Percentiles rank a stretch among this genome's conserved stretches.
Evolutionary conservation across 2,888 invertebrate species (phyloP).

Genomic region (Trichacis sp.): DNA sequence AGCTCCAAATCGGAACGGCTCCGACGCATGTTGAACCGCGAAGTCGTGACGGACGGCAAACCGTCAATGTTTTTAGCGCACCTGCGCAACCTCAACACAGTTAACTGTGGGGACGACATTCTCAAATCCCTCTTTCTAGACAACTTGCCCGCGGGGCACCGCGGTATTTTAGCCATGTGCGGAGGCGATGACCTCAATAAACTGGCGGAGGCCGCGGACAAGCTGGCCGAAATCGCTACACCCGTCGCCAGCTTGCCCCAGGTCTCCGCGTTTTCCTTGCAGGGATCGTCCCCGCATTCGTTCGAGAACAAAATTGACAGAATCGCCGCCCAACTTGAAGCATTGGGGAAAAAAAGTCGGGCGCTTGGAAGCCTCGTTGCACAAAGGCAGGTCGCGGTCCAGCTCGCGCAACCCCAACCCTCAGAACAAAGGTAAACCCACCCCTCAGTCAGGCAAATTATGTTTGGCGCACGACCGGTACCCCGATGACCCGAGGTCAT

Average conservation of each 20-base stretch:
- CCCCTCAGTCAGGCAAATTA: no score
- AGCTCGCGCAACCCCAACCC: no score
- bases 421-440: no score
- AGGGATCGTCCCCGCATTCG: background rate
- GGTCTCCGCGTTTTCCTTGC: background rate
- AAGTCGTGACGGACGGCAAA: background rate
- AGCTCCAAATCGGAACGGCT: background rate
- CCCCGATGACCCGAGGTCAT: no score
- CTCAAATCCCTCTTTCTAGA: slow-evolving; percentile 10
- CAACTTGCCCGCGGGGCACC: background rate
- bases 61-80: slow-evolving; percentile 7
- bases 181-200: background rate
- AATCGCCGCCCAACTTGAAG: background rate
- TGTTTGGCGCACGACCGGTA: background rate
- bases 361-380: no score
- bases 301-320: background rate
- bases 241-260: background rate
- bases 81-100: background rate
- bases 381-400: no score
- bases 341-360: background rate
- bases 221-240: no score
- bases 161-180: background rate
- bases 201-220: background rate
- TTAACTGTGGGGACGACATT: background rate
- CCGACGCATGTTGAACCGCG: background rate